These are phyloP conservation scores for Triops longicaudatus DNA, from an alignment of 1,140 invertebrate genomes.

Conservation along the genomic window DNA sequence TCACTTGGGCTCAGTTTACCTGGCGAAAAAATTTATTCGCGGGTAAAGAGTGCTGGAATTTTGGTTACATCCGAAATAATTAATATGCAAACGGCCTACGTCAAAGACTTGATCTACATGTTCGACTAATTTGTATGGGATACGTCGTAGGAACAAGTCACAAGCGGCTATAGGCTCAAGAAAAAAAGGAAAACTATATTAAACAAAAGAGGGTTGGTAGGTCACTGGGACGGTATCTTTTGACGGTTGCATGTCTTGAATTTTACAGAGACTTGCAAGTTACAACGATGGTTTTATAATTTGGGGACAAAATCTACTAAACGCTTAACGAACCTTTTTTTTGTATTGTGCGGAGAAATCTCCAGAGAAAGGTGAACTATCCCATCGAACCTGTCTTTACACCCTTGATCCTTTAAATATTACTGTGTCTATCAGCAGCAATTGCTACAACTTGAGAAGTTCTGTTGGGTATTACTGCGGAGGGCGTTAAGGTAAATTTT, in stretches of 20 bases:
- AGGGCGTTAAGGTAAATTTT: not conserved
- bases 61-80: not conserved
- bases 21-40: not conserved
- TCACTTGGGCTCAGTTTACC: conserved; percentile 14
- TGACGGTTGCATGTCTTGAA: not conserved
- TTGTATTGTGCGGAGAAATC: not conserved
- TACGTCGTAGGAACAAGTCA: not conserved
- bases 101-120: not conserved
- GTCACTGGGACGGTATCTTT: not conserved
- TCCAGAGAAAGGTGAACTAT: not conserved
- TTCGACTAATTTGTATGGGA: not conserved
- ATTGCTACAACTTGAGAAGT: not conserved
- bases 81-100: not conserved
- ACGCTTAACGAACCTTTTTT: not conserved
- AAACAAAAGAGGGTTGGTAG: not conserved
- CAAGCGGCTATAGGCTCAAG: conserved; percentile 4
- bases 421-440: not conserved
- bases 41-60: conserved; percentile 6
- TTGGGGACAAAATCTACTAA: not conserved
- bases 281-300: conserved; percentile 12
- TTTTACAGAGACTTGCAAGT: not conserved
- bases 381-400: not conserved
- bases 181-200: not conserved
- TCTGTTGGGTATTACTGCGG: not conserved
- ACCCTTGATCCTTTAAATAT: not conserved